Base-by-base conservation (phyloP, 2,888 invertebrate genomes). In the Phyllotreta cruciferae region DNA sequence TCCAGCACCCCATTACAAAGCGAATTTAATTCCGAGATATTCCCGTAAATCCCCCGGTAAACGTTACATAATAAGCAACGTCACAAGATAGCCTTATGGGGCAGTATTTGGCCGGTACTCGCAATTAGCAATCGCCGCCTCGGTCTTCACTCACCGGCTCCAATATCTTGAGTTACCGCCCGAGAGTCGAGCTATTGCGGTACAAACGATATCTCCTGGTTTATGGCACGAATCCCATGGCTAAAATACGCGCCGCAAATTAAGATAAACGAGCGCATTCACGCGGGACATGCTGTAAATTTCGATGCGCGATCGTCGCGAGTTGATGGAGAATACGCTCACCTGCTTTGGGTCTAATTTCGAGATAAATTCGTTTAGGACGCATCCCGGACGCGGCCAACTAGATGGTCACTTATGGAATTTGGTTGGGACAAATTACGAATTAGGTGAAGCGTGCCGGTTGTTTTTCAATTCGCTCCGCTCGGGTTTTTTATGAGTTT, bases 381-480 rank as follows among this genome's bases (percentile, higher is more conserved):
- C n/a, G n/a, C 79, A 79, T 80, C 79, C 79, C 79, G 79, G 79
- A 80, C 78, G 77, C 74, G 71, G 71, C 66, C 74, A 78, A 78
- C 76, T 78, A 79, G 72, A 72, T 57, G 60, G 53, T 65, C 74
- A 75, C 75, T 77, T 76, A 73, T 74, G 75, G 76, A 77, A 78
- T 77, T 76, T 73, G 68, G 69, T 71, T 68, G 57, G 62, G 62
- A 68, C 67, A 62, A 62, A 68, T 64, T n/a, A 68, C 67, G 58
- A 62, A 68, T 24, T 24, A 24, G 24, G 1, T 4, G 24, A 24
- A 24, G 24, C 24, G 24, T 24, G 24, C 24, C 24, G 24, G 24
- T 24, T 4, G 4, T 24, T 24, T 24, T 24, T 3, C 24, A 24
- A 24, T 24, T 24, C 24, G 24, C 4, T 24, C 24, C 2, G 2